Evolutionary conservation across 1,140 invertebrate species (phyloP), one percentile per base, ranked within the genome.

Genomic region (Holotrichia oblita): DNA sequence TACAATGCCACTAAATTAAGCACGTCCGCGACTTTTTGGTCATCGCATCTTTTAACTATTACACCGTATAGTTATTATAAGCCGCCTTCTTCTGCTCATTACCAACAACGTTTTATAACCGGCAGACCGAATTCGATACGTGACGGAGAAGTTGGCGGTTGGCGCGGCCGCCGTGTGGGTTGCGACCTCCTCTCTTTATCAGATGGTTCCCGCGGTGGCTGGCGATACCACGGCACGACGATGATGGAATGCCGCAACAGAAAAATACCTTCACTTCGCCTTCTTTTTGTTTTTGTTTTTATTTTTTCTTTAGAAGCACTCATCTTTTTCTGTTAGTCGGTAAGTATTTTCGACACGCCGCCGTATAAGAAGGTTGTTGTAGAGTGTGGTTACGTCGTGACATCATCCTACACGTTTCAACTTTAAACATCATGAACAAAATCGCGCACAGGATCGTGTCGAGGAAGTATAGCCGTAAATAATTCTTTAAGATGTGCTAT

Each of bases 161-260:
- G 64, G 34, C 9, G 64, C 64, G 48, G 17, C 48, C 48, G 42
- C 42, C 42, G 48, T 40, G 64, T 72, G 64, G 64, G 64, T 72
- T 72, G 64, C 22, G 64, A 72, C 64, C 64, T 72, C 64, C 22
- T 72, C 22, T 72, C 48, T n/a, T 72, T 72, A 72, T 72, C 64
- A 72, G 64, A 72, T 72, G 64, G 22, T 72, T 72, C 64, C 64
- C 64, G 64, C 22, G 64, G 64, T 72, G 64, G 64, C 64, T 27
- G n/a, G 64, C 64, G 64, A 72, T 72, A 72, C 64, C 24, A 10
- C 64, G 22, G 24, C 64, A 55, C 27, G 14, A 40, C 22, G 64
- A 72, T 72, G 64, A 72, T 72, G 64, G 34, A 72, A 72, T 72
- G 64, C 64, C 64, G 64, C 64, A 40, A 40, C 24, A 72, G 20